phyloP scores from a whole-genome alignment of 2,113 vertebrate species.

The Peucedramus taeniatus region DNA sequence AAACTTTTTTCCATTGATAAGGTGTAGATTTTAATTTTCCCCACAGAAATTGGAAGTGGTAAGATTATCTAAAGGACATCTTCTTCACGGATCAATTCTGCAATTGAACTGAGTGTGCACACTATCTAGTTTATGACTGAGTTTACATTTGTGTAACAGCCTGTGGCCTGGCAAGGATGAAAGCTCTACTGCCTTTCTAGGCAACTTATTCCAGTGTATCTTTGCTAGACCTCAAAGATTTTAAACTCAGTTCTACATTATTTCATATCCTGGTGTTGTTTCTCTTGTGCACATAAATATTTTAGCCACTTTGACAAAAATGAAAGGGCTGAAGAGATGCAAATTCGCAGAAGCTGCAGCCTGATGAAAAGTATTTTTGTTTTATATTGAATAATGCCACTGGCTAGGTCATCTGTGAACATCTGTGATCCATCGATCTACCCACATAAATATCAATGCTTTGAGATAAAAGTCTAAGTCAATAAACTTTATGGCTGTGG shows the following conservation, averaged over 20 bases:
- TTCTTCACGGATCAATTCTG: background rate
- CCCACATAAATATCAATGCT: background rate
- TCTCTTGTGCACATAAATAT: background rate
- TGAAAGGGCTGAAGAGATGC: background rate
- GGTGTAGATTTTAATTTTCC: background rate
- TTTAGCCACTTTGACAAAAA: background rate
- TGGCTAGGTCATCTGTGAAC: slow-evolving; percentile 10
- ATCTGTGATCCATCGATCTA: slow-evolving; percentile 1
- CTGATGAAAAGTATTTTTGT: background rate
- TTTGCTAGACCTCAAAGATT: background rate
- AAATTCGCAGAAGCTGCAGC: background rate
- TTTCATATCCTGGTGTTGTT: background rate
- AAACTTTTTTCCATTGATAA: background rate
- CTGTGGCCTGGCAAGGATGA: background rate
- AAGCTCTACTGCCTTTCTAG: background rate
- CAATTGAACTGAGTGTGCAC: background rate
- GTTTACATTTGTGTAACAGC: background rate
- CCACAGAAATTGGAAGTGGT: background rate
- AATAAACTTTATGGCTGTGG: slow-evolving; percentile 6
- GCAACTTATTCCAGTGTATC: background rate
- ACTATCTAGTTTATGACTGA: background rate
- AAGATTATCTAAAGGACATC: background rate
- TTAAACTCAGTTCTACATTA: background rate
- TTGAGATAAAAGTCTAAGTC: slow-evolving; percentile 20
- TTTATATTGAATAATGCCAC: slow-evolving; percentile 3